Percentiles rank a stretch among this genome's conserved stretches.
These are phyloP conservation scores for Crocidura indochinensis DNA, from an alignment of 2,797 vertebrate genomes.

Conservation along the genomic window DNA sequence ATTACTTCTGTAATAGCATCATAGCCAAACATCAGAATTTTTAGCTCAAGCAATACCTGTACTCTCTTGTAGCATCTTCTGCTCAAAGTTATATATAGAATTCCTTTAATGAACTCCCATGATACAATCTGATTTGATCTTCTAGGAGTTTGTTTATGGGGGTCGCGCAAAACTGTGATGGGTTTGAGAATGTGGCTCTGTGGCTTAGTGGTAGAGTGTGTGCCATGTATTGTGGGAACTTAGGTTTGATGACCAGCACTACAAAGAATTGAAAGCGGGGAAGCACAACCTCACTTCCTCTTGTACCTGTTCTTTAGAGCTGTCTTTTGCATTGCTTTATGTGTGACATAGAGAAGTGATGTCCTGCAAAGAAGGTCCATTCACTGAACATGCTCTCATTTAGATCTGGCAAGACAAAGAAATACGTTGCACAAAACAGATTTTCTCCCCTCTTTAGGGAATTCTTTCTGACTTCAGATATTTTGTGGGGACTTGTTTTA, in stretches of 20 bases:
- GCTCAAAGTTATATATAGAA: background rate
- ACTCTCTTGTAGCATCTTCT: background rate
- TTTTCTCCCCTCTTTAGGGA: background rate
- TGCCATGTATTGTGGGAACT: background rate
- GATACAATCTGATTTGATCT: background rate
- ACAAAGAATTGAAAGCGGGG: background rate
- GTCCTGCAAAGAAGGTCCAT: background rate
- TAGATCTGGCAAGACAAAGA: conserved; percentile 23
- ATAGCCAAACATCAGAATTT: background rate
- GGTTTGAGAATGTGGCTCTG: too few species aligned
- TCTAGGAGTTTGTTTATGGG: too few species aligned
- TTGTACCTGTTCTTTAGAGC: background rate
- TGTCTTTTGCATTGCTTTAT: background rate
- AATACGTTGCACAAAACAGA: background rate
- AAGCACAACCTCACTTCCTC: background rate
- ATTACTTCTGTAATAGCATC: too few species aligned
- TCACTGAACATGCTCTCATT: background rate
- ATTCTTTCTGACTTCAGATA: background rate
- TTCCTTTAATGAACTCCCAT: conserved; percentile 1
- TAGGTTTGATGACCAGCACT: too few species aligned
- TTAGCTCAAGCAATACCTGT: background rate
- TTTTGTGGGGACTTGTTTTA: background rate
- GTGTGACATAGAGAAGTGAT: background rate
- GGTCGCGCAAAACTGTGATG: background rate
- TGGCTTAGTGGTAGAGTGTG: background rate